A percentile compares a stretch with the other conserved stretches of the same genome.
phyloP scores from a whole-genome alignment of 2,797 vertebrate genomes.

The Cyclopterus lumpus region DNA sequence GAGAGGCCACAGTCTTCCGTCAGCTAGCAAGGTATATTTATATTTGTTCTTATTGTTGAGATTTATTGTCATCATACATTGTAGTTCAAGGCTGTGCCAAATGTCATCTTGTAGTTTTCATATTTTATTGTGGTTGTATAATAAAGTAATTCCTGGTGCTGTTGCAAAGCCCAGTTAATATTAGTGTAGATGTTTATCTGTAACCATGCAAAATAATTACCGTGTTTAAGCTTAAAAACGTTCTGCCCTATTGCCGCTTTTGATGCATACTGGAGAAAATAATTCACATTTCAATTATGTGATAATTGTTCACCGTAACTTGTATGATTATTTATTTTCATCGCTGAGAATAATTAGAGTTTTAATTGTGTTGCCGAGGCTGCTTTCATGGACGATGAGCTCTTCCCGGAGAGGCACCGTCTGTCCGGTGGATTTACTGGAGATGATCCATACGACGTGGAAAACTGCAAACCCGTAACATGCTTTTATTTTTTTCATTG shows the following conservation, averaged over 20 bases:
- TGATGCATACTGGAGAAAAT: not conserved
- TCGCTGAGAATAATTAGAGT: not conserved
- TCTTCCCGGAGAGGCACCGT: not conserved
- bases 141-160: not conserved
- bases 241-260: not conserved
- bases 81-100: not conserved
- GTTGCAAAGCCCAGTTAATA: too few relatives aligned
- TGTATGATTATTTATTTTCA: not conserved
- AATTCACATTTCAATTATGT: too few relatives aligned
- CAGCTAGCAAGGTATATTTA: slow-evolving; percentile 37
- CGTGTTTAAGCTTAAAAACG: not conserved
- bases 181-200: not conserved
- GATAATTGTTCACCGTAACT: not conserved
- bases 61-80: not conserved
- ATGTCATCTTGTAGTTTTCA: not conserved
- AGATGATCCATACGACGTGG: slow-evolving; percentile 16
- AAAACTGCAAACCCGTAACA: slow-evolving; percentile 58
- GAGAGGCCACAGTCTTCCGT: slow-evolving; percentile 13
- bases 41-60: not conserved
- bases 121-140: not conserved
- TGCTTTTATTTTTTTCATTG: not conserved
- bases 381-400: slow-evolving; percentile 26
- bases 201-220: not conserved
- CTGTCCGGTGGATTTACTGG: slow-evolving; percentile 13
- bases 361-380: slow-evolving; percentile 25